These are phyloP conservation scores for Rhingia campestris DNA, from an alignment of 2,888 invertebrate species.

Conservation along the genomic window DNA sequence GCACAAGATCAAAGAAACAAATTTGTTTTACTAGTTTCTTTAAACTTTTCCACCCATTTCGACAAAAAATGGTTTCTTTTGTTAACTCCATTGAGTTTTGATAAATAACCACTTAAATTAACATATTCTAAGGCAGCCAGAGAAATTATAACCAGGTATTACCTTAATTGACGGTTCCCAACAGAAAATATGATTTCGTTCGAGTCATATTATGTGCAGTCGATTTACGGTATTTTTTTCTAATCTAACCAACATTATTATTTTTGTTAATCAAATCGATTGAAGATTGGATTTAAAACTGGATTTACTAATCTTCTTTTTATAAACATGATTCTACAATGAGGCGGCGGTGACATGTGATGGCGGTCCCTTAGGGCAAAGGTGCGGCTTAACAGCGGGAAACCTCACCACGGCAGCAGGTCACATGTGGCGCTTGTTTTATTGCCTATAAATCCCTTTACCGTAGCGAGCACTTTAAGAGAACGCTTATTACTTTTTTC, in stretches of 20 bases:
- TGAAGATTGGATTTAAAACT: slow-evolving; percentile 35
- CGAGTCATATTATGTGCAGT: slow-evolving; percentile 37
- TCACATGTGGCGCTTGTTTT: slow-evolving; percentile 72
- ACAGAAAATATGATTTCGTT: slow-evolving; percentile 30
- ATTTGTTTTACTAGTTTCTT: slow-evolving; percentile 35
- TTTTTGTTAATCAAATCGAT: slow-evolving; percentile 48
- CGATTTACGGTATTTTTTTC: slow-evolving; percentile 47
- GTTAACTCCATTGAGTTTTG: slow-evolving; percentile 48
- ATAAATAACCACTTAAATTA: slow-evolving; percentile 71
- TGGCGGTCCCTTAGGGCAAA: slow-evolving; percentile 58
- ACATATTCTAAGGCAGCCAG: slow-evolving; percentile 58
- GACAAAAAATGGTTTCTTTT: slow-evolving; percentile 50
- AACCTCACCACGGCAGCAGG: slow-evolving; percentile 67
- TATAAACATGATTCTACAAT: slow-evolving; percentile 46
- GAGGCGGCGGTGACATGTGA: slow-evolving; percentile 66
- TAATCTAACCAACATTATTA: slow-evolving; percentile 40
- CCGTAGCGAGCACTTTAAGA: slow-evolving; percentile 21
- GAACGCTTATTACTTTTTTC: slow-evolving; percentile 21
- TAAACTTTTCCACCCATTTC: slow-evolving; percentile 43
- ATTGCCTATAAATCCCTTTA: slow-evolving; percentile 60
- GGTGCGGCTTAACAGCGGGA: slow-evolving; percentile 71
- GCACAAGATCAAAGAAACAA: slow-evolving; percentile 55
- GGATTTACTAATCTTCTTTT: slow-evolving; percentile 52
- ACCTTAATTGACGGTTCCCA: slow-evolving; percentile 62
- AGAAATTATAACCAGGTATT: slow-evolving; percentile 55